Conservation (phyloP, 2,888 invertebrate species). For the Luperina testacea region DNA sequence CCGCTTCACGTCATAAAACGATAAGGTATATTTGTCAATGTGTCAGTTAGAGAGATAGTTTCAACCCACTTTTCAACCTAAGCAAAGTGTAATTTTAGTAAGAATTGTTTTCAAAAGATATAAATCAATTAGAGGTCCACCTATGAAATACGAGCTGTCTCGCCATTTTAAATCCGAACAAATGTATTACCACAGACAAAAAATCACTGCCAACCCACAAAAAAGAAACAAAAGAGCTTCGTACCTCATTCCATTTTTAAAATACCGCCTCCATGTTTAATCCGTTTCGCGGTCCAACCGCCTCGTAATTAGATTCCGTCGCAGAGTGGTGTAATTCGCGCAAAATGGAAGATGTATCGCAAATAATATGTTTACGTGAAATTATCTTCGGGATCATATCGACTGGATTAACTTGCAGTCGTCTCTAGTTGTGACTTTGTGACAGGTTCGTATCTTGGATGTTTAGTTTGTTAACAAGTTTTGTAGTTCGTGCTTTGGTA, state of each 20-base stretch:
- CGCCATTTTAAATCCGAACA: neutral
- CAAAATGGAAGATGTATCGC: slow-evolving; percentile 85
- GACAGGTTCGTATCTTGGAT: slow-evolving; percentile 24
- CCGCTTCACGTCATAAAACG: neutral
- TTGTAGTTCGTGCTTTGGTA: slow-evolving; percentile 20
- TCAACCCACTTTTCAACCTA: neutral
- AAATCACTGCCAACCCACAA: slow-evolving; percentile 38
- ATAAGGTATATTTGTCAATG: neutral
- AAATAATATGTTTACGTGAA: slow-evolving; percentile 81
- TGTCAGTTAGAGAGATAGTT: neutral
- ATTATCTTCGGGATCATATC: slow-evolving; percentile 77
- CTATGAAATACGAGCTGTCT: neutral
- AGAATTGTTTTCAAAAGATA: neutral
- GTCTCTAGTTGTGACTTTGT: slow-evolving; percentile 36
- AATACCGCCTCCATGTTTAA: slow-evolving; percentile 70
- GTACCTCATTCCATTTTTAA: slow-evolving; percentile 36
- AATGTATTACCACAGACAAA: slow-evolving; percentile 14
- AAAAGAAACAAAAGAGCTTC: slow-evolving; percentile 33
- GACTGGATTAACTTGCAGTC: slow-evolving; percentile 52
- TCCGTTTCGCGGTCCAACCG: slow-evolving; percentile 64
- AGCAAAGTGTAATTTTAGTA: neutral
- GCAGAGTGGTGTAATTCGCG: slow-evolving; percentile 87
- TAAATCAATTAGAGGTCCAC: neutral
- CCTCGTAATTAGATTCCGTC: slow-evolving; percentile 84
- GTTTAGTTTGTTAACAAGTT: slow-evolving; percentile 46